phyloP scores from a whole-genome alignment of 2,888 invertebrate species.

The Psylliodes chrysocephalus region DNA sequence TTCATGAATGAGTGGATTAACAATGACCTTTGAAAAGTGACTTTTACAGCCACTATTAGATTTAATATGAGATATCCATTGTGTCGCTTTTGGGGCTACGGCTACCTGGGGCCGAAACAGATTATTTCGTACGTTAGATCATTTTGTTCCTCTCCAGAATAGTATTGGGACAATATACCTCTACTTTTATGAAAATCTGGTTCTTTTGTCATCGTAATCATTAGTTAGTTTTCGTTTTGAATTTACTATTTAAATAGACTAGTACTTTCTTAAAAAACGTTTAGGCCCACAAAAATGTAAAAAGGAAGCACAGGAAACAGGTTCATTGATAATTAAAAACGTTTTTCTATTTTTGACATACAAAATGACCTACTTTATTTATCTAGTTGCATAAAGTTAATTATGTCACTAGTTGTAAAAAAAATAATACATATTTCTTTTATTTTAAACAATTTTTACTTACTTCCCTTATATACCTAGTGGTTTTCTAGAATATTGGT shows the following conservation, averaged over 20 bases:
- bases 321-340: too few species aligned
- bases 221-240: slow-evolving; percentile 11
- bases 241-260: slow-evolving; percentile 15
- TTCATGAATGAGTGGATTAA: slow-evolving; percentile 60
- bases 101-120: slow-evolving; percentile 57
- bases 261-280: slow-evolving; percentile 34
- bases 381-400: too few species aligned
- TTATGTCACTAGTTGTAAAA: too few species aligned
- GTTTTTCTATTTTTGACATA: too few species aligned
- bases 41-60: slow-evolving; percentile 64
- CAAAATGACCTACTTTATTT: too few species aligned
- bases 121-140: slow-evolving; percentile 57
- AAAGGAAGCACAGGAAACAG: too few species aligned
- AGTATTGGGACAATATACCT: slow-evolving; percentile 45
- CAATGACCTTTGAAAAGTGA: slow-evolving; percentile 62
- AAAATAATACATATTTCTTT: too few species aligned
- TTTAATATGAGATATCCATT: slow-evolving; percentile 60
- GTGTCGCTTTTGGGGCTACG: slow-evolving; percentile 50
- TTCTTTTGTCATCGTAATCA: slow-evolving; percentile 32
- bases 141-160: slow-evolving; percentile 49
- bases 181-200: slow-evolving; percentile 43
- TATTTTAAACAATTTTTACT: too few species aligned
- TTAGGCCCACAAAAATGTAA: slow-evolving; percentile 8
- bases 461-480: too few species aligned
- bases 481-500: too few species aligned